phyloP scores from a whole-genome alignment of 2,797 vertebrate species.

The Parauchenoglanis ngamensis region DNA sequence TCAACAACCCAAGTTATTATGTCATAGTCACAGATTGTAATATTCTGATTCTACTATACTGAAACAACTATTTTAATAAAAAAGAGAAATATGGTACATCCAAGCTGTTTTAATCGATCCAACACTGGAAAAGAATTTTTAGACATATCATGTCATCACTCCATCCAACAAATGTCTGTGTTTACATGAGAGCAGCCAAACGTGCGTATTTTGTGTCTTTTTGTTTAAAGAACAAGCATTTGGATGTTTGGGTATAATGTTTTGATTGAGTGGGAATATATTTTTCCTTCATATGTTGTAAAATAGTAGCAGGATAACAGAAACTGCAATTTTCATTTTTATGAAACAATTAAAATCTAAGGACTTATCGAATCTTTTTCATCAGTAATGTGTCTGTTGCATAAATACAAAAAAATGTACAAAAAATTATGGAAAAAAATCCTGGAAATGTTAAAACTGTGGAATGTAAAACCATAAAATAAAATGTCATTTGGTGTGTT shows the following conservation, averaged over 20 bases:
- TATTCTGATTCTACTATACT: neutral
- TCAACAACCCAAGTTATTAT: neutral
- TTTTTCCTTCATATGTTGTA: conserved; percentile 53
- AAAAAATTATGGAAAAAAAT: conserved; percentile 49
- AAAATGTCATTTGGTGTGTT: conserved; percentile 75
- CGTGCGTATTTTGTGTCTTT: conserved; percentile 25
- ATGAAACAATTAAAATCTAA: conserved; percentile 56
- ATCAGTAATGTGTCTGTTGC: conserved; percentile 74
- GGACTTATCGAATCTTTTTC: conserved; percentile 64
- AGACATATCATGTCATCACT: conserved; percentile 2
- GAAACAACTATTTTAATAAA: conserved; percentile 10
- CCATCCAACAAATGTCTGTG: conserved; percentile 33
- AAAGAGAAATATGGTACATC: neutral
- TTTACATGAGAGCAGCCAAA: conserved; percentile 55
- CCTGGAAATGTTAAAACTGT: conserved; percentile 73
- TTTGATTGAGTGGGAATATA: conserved; percentile 44
- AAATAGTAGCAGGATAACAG: conserved; percentile 58
- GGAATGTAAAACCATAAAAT: conserved; percentile 79
- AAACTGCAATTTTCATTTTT: conserved; percentile 67
- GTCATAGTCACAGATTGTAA: neutral
- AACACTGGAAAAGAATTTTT: neutral
- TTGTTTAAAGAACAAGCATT: conserved; percentile 20
- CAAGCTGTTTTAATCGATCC: conserved; percentile 4
- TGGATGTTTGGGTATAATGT: conserved; percentile 12
- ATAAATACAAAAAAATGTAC: conserved; percentile 61